Conservation (phyloP, 1,140 invertebrate species). For the Dendrolimus punctatus region DNA sequence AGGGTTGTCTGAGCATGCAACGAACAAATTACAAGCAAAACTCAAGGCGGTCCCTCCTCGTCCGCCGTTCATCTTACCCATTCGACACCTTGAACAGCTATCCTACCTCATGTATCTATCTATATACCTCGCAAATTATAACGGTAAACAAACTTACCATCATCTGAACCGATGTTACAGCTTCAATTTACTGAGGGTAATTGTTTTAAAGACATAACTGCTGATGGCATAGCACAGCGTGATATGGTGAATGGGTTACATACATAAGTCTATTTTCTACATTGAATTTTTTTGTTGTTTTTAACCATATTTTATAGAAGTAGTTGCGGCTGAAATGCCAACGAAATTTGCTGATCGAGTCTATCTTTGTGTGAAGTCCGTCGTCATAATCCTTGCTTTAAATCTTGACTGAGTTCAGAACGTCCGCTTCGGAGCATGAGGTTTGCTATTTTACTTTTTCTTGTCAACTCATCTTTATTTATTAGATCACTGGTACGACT, state of each 20-base stretch:
- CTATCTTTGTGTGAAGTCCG: too few species aligned
- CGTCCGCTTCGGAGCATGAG: too few species aligned
- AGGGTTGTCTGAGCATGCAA: slow-evolving; percentile 22
- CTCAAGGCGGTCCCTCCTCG: slow-evolving; percentile 10
- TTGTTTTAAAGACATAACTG: slow-evolving; percentile 35
- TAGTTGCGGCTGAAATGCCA: too few species aligned
- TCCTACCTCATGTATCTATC: neutral
- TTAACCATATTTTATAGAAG: too few species aligned
- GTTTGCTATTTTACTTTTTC: too few species aligned
- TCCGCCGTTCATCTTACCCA: slow-evolving; percentile 12
- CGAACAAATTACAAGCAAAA: slow-evolving; percentile 33
- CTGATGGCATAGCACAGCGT: slow-evolving; percentile 16
- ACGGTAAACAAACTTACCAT: slow-evolving; percentile 24
- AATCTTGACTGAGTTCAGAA: too few species aligned
- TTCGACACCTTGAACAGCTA: slow-evolving; percentile 30
- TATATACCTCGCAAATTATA: slow-evolving; percentile 34
- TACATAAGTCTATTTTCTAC: slow-evolving; percentile 13
- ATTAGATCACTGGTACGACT: too few species aligned
- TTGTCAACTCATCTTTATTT: too few species aligned
- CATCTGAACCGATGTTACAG: slow-evolving; percentile 14
- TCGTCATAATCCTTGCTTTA: too few species aligned
- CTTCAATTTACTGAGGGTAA: slow-evolving; percentile 26
- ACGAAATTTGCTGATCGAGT: too few species aligned
- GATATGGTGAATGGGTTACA: slow-evolving; percentile 26
- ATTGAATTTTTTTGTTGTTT: neutral